phyloP scores from a whole-genome alignment of 2,113 vertebrate genomes.

The Castor canadensis region DNA sequence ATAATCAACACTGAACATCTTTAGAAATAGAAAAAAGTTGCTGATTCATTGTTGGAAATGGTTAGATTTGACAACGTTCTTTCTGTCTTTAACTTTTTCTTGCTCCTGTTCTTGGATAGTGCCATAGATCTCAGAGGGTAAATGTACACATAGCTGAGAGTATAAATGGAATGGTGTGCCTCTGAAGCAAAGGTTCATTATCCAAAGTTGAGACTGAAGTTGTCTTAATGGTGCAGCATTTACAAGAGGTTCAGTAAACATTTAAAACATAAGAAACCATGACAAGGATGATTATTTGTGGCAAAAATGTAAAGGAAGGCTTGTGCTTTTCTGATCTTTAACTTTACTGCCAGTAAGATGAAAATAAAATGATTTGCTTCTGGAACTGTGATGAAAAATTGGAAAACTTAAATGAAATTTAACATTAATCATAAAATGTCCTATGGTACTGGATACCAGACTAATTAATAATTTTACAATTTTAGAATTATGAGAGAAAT shows the following conservation, averaged over 20 bases:
- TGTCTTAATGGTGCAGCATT: neutral
- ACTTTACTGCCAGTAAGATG: neutral
- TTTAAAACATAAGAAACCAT: neutral
- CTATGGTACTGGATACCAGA: neutral
- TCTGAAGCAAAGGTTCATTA: neutral
- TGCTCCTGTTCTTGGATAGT: neutral
- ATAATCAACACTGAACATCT: neutral
- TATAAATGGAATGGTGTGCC: neutral
- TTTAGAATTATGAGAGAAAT: neutral
- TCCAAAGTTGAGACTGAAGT: neutral
- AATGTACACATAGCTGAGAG: neutral
- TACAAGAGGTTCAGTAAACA: constrained; percentile 6
- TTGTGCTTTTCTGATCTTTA: neutral
- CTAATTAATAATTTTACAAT: neutral
- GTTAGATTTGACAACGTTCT: neutral
- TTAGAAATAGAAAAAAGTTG: neutral
- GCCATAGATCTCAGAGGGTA: neutral
- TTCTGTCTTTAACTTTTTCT: neutral
- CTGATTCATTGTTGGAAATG: neutral
- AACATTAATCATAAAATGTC: constrained; percentile 3
- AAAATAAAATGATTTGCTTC: neutral
- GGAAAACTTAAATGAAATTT: neutral
- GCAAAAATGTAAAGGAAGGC: neutral
- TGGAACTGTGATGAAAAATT: neutral
- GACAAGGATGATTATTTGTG: neutral